A percentile compares a stretch with the other conserved stretches of the same genome.
Conservation (phyloP, 2,113 vertebrate species). For the Crotalus viridis region DNA sequence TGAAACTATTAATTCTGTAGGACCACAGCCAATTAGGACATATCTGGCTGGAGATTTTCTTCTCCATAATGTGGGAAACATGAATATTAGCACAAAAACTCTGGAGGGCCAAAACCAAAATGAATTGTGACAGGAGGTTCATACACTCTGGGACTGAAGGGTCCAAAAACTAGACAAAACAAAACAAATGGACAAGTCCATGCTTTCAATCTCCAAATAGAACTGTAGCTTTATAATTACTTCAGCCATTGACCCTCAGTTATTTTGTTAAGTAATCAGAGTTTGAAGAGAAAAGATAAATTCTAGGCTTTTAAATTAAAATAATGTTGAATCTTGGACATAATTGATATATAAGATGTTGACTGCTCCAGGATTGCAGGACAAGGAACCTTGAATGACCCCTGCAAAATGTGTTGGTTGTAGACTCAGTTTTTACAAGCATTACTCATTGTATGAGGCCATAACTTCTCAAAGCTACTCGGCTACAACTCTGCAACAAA, state of each 20-base stretch:
- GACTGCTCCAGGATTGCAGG: background rate
- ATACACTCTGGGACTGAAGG: conserved; percentile 22
- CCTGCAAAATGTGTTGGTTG: conserved; percentile 29
- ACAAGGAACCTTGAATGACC: background rate
- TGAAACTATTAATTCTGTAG: background rate
- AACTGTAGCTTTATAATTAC: background rate
- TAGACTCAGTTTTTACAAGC: background rate
- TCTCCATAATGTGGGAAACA: background rate
- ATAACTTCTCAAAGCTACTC: background rate
- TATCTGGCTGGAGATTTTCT: background rate
- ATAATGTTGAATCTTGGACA: conserved; percentile 5
- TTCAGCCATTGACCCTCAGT: background rate
- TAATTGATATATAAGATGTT: background rate
- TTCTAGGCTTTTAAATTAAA: background rate
- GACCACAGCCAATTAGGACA: background rate
- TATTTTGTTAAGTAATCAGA: background rate
- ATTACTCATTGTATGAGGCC: background rate
- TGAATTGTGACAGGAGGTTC: background rate
- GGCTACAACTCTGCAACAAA: background rate
- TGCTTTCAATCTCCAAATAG: conserved; percentile 20
- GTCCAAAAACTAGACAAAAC: conserved; percentile 42
- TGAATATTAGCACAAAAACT: background rate
- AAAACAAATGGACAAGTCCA: conserved; percentile 42
- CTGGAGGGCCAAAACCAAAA: background rate
- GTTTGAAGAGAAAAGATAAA: conserved; percentile 1